Evolutionary conservation across 2,888 invertebrate species (phyloP), one percentile per base, ranked within the genome.

Genomic region (Hemaris fuciformis): DNA sequence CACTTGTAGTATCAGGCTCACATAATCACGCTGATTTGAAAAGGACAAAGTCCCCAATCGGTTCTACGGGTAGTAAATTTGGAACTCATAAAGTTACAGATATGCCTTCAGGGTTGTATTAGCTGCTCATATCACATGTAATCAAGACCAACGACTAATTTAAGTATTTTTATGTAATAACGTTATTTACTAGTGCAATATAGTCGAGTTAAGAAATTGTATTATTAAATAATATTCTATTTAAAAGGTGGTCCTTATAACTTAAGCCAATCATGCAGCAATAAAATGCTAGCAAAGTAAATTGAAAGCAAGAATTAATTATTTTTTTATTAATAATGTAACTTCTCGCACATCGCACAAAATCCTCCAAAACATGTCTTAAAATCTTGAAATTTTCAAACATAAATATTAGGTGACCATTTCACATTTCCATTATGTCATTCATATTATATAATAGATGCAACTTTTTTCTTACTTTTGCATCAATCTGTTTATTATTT

Each of bases 71-170:
- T 3, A 86, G 80, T 66, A 83, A 73, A 66, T 88, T 85, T 64
- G 93, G 94, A 27, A 81, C 89, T 38, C 93, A 94, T 61, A 96
- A 96, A 89, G 93, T 96, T 8, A 95, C 95, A 4, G 96, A 96
- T 79, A 94, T 95, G 85, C 95, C 95, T 67, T 96, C 96, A 48
- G 96, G 96, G 62, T 86, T 96, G 66, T 96, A 96, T 87, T 96
- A 76, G 63, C 64, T 73, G 67, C 65, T 75, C 71, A 23, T 42
- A 22, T 53, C 45, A 74, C 74, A 68, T 78, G 70, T 78, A 79
- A 80, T 84, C 79, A 84, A 81, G 84, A 92, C 91, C 91, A 92
- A 87, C 91, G 91, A 91, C 82, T 92, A 92, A 85, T 87, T 83
- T 90, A 84, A 89, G 87, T 76, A 72, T 80, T 75, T 53, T 84